phyloP scores from a whole-genome alignment of 2,113 vertebrate genomes.

The Cynocephalus volans region DNA sequence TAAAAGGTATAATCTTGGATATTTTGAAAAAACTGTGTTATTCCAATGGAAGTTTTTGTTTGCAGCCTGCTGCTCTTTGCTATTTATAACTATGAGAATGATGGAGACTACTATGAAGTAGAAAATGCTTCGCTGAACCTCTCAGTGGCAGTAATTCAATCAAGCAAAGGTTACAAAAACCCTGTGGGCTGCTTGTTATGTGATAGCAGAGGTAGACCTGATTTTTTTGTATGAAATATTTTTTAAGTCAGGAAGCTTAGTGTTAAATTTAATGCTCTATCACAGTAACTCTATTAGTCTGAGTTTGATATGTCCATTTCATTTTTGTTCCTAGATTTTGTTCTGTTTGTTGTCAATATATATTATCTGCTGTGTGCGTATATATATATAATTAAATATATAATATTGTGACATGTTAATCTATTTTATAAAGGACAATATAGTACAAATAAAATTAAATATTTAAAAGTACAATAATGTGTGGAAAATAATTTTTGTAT shows the following conservation, averaged over 20 bases:
- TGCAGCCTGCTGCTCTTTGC: slow-evolving; percentile 52
- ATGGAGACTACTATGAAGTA: slow-evolving; percentile 45
- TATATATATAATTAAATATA: not conserved
- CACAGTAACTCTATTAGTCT: slow-evolving; percentile 49
- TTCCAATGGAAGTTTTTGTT: slow-evolving; percentile 27
- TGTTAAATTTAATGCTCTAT: slow-evolving; percentile 75
- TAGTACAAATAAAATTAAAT: slow-evolving; percentile 2
- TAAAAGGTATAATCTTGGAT: slow-evolving; percentile 1
- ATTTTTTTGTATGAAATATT: slow-evolving; percentile 68
- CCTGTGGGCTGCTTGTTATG: slow-evolving; percentile 67
- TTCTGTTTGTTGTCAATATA: slow-evolving; percentile 25
- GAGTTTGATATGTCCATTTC: slow-evolving; percentile 71
- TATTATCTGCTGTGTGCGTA: not conserved
- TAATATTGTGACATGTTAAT: not conserved
- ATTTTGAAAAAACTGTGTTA: slow-evolving; percentile 9
- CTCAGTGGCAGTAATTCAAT: slow-evolving; percentile 76
- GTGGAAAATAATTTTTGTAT: slow-evolving; percentile 33
- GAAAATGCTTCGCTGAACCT: slow-evolving; percentile 67
- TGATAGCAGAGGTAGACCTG: slow-evolving; percentile 68
- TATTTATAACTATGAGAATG: slow-evolving; percentile 79
- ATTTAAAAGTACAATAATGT: not conserved
- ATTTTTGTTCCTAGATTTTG: slow-evolving; percentile 63
- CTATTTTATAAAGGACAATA: not conserved
- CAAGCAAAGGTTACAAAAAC: slow-evolving; percentile 78
- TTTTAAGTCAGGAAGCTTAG: slow-evolving; percentile 67